Evolutionary conservation across 1,140 invertebrate genomes (phyloP), one percentile per base, ranked within the genome.

Genomic region (Teleopsis dalmanni): DNA sequence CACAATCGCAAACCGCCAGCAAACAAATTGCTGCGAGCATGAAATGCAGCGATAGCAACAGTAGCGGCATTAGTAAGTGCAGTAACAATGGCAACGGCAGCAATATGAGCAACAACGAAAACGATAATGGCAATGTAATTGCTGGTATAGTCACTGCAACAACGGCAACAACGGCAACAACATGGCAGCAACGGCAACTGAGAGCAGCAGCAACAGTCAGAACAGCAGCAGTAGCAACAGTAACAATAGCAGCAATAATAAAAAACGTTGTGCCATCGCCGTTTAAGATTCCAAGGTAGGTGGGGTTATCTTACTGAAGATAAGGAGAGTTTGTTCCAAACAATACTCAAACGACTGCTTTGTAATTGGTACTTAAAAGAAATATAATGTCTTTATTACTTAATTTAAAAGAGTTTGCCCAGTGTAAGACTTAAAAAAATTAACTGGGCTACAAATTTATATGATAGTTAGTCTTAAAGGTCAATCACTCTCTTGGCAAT

Each of bases 181-280:
- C 45, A 23, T 11, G 3, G 19, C 7, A 29, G 19, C 13, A 46
- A n/a, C 13, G 9, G 33, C 31, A 46, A 7, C 44, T 14, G 14
- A 37, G n/a, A 25, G 19, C 22, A 46, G 33, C 33, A 14, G 22
- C 21, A 27, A 27, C 18, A 21, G 22, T 5, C n/a, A 38, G 4
- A 23, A 6, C 11, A 40, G 14, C 23, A 60, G 13, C 56, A 57
- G 37, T 53, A 59, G 40, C 57, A 56, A 23, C 59, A 62, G 34
- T 44, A 42, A 11, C 52, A 55, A 4, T 48, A 29, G 10, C 42
- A 14, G n/a, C 16, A 27, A 11, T 33, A 27, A 23, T 23, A 46
- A 67, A 60, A 67, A 67, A 23, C 59, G 64, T 3, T 48, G 61
- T 9, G 64, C 64, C 3, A 67, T 67, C 31, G 61, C 64, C n/a